These are phyloP conservation scores for Psilopogon haemacephalus DNA, from an alignment of 2,113 vertebrate species.

Conservation along the genomic window DNA sequence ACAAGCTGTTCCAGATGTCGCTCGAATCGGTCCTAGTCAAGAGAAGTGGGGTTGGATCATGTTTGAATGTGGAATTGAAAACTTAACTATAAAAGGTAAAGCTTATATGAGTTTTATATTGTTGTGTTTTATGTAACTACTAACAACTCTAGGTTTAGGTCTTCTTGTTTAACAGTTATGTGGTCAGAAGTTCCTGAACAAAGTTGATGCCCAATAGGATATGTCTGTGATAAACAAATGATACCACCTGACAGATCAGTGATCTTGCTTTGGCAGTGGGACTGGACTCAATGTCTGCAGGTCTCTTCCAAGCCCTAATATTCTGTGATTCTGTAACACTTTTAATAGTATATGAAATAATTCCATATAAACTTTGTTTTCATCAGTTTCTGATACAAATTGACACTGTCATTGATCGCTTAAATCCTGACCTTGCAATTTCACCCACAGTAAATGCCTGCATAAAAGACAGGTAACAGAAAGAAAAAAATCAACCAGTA, in stretches of 20 bases:
- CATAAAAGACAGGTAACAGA: background rate
- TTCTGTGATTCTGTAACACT: background rate
- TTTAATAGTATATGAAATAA: background rate
- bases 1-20: constrained; percentile 78
- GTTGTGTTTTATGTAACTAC: background rate
- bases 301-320: no score
- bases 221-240: background rate
- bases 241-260: background rate
- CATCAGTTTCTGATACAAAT: background rate
- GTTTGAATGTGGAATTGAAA: constrained; percentile 99
- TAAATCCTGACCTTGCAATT: background rate
- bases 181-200: background rate
- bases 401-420: background rate
- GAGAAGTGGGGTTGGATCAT: constrained; percentile 99
- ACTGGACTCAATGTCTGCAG: no score
- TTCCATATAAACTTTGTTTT: background rate
- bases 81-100: constrained; percentile 95
- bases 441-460: background rate
- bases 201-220: background rate
- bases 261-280: no score
- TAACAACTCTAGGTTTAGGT: background rate
- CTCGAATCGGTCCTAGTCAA: constrained; percentile 80
- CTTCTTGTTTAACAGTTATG: background rate
- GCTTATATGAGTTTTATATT: background rate
- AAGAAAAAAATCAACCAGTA: background rate